These are phyloP conservation scores for Drosophila tropicalis DNA, from an alignment of 1,140 invertebrate genomes.

Conservation along the genomic window DNA sequence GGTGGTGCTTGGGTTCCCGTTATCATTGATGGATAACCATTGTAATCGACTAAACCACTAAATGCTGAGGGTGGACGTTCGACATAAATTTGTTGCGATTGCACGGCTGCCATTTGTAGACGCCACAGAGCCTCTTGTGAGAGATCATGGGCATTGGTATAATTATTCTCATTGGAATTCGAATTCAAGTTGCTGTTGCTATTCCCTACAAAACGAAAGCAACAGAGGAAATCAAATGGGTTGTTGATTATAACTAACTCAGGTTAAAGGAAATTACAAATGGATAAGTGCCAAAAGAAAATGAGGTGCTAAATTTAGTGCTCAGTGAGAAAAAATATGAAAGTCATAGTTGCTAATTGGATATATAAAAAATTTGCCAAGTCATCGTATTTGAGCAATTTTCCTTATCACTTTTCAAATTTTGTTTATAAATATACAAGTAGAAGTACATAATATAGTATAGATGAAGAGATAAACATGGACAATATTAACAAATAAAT, in stretches of 20 bases:
- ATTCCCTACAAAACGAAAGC: slow-evolving; percentile 55
- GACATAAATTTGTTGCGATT: slow-evolving; percentile 83
- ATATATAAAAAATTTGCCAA: slow-evolving; percentile 42
- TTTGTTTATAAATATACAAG: neutral
- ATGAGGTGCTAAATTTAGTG: slow-evolving; percentile 32
- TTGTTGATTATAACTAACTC: neutral
- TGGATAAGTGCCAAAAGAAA: slow-evolving; percentile 1
- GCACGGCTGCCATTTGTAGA: slow-evolving; percentile 90
- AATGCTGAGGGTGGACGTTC: slow-evolving; percentile 77
- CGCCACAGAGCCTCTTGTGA: slow-evolving; percentile 95
- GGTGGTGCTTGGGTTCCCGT: slow-evolving; percentile 9
- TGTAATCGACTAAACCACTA: slow-evolving; percentile 73
- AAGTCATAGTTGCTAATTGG: slow-evolving; percentile 70
- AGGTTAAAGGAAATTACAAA: slow-evolving; percentile 18
- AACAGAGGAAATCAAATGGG: neutral
- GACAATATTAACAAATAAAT: neutral
- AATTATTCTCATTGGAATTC: slow-evolving; percentile 89
- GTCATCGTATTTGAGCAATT: slow-evolving; percentile 32
- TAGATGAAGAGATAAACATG: neutral
- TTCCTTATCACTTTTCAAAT: neutral
- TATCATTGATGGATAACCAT: slow-evolving; percentile 55
- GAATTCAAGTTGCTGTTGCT: slow-evolving; percentile 20
- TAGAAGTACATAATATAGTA: neutral
- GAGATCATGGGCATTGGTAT: slow-evolving; percentile 94
- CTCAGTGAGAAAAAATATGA: slow-evolving; percentile 48